Conservation (phyloP, 2,113 vertebrate genomes). For the Rutilus rutilus region DNA sequence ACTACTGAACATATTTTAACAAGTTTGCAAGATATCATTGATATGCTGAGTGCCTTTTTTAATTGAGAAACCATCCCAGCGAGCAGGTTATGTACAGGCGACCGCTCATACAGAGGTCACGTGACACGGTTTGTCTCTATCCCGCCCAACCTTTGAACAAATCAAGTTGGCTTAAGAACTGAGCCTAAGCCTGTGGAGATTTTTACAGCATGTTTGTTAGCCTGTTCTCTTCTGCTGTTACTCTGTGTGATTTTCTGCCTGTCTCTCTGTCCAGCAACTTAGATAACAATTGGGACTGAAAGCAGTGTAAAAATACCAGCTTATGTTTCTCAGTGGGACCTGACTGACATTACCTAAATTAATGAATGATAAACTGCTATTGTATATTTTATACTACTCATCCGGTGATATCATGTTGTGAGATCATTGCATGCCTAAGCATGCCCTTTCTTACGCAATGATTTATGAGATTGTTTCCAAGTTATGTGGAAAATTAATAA, state of each 20-base stretch:
- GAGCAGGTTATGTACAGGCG: constrained; percentile 57
- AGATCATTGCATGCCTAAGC: constrained; percentile 83
- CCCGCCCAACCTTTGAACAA: constrained; percentile 54
- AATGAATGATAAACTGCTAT: constrained; percentile 80
- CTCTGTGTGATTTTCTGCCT: constrained; percentile 73
- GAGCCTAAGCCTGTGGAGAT: constrained; percentile 71
- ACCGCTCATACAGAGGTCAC: constrained; percentile 42
- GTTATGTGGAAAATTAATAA: constrained; percentile 80
- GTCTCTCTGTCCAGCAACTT: constrained; percentile 74
- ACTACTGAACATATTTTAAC: constrained; percentile 77
- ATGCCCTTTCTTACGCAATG: constrained; percentile 84
- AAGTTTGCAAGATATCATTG: constrained; percentile 79
- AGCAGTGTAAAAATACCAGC: constrained; percentile 77
- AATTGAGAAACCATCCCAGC: constrained; percentile 62
- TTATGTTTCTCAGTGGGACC: constrained; percentile 76
- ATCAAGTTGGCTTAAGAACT: constrained; percentile 69
- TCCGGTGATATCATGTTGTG: constrained; percentile 82
- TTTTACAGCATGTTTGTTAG: constrained; percentile 82
- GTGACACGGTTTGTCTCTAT: constrained; percentile 53
- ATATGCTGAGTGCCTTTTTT: constrained; percentile 80
- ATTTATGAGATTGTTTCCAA: constrained; percentile 84
- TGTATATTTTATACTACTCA: constrained; percentile 83
- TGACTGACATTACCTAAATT: constrained; percentile 71
- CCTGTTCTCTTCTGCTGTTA: constrained; percentile 79
- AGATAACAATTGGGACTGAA: constrained; percentile 72